Evolutionary conservation across 2,113 vertebrate species (phyloP).

Genomic region (Alces alces): DNA sequence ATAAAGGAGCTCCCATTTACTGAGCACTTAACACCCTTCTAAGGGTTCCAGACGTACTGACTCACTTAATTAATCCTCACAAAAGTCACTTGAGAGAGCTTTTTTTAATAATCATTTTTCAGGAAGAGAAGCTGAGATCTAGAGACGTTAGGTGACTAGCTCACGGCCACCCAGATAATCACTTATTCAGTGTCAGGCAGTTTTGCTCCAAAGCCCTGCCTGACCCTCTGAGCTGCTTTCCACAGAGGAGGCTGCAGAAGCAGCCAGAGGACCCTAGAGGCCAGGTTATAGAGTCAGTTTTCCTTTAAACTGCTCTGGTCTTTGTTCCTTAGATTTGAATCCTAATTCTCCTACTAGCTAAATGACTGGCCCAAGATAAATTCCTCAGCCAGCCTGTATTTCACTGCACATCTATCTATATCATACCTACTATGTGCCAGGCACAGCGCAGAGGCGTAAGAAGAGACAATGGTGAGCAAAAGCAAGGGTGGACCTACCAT

Average conservation of each 20-base stretch:
- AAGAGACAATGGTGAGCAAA: background rate
- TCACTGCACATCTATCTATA: background rate
- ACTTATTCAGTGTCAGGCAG: background rate
- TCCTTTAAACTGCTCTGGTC: background rate
- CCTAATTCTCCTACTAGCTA: background rate
- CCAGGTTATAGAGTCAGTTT: background rate
- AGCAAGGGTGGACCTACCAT: background rate
- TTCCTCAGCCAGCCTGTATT: background rate
- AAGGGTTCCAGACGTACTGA: background rate
- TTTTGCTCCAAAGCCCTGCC: background rate
- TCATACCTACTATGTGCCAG: background rate
- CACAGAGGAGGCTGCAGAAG: background rate
- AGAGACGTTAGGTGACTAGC: too few species aligned
- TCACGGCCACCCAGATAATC: background rate
- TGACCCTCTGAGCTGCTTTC: background rate
- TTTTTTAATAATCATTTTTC: background rate
- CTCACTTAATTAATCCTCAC: background rate
- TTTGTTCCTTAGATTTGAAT: background rate
- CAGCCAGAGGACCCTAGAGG: accelerated
- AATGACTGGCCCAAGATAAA: background rate
- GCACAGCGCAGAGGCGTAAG: background rate
- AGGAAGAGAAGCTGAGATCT: background rate
- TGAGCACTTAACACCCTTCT: background rate
- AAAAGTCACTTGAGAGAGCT: background rate
- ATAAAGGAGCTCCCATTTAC: accelerated